Percentiles rank a stretch among this genome's conserved stretches.
Evolutionary conservation across 2,113 vertebrate genomes (phyloP).

Genomic region (Aythya baeri): DNA sequence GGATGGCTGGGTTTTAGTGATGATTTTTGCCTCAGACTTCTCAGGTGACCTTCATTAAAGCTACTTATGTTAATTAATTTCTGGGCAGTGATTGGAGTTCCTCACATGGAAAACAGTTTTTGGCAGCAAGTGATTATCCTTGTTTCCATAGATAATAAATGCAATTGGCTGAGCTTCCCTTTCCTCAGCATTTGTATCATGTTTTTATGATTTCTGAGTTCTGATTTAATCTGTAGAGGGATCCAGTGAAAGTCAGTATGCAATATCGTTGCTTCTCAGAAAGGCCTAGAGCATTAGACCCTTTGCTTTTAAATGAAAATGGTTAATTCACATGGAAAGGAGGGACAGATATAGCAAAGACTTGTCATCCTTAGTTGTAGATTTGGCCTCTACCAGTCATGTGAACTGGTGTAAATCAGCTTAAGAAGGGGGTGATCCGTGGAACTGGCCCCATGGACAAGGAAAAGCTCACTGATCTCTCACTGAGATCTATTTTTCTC

Average conservation of each 20-base stretch:
- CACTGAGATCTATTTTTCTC: background rate
- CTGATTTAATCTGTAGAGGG: background rate
- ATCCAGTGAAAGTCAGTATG: background rate
- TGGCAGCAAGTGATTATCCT: background rate
- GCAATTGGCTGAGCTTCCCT: background rate
- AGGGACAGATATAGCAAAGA: background rate
- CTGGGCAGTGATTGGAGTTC: background rate
- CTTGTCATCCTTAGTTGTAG: background rate
- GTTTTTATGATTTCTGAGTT: background rate
- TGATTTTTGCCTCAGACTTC: background rate
- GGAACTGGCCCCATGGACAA: background rate
- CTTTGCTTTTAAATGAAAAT: background rate
- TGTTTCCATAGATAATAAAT: background rate
- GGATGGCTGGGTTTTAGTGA: background rate
- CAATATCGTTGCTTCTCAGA: background rate
- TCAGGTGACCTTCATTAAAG: background rate
- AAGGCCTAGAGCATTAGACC: background rate
- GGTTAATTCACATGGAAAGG: background rate
- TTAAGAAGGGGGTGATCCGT: background rate
- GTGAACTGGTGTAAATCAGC: background rate
- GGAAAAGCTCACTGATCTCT: background rate
- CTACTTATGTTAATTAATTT: background rate
- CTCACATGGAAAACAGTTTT: background rate
- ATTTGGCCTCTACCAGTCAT: background rate
- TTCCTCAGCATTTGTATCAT: background rate